Base-by-base conservation (phyloP, 2,113 vertebrate genomes). In the Hystrix brachyura region DNA sequence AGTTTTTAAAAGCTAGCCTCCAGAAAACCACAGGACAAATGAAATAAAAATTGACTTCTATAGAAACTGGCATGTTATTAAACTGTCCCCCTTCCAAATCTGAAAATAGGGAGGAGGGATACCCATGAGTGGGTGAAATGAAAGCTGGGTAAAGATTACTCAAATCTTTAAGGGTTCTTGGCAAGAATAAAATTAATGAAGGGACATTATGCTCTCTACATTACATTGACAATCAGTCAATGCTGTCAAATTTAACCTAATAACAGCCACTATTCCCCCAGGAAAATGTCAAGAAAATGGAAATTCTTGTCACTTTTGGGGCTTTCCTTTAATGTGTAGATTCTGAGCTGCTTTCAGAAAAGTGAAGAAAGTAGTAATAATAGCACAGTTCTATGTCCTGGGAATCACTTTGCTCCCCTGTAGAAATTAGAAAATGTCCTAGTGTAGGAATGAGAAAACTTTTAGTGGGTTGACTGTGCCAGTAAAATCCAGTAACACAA, bases 171-270 rank as follows among this genome's bases (percentile, higher is more conserved):
- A 95, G 86, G 46, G 89, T 91, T 94, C 27, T 80, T 96, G 72
- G 62, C 82, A 93, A 76, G 89, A 95, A 87, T 71, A 76, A 96
- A 96, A 94, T 86, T 43, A 92, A 95, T 55, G 14, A 8, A 34
- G 78, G 94, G 95, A 53, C 90, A 93, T 34, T 98, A 96, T 98
- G 96, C 98, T 97, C 92, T 82, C 0, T 97, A 96, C 96, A 98
- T 98, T 97, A 98, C 97, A 98, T 94, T 98, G 98, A 98, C 97
- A 98, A 95, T 98, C 98, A 98, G 97, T 99, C 98, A 98, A 82
- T 3, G 84, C 98, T 98, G 98, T 97, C 97, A 97, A 88, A 98
- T 92, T 78, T 97, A 98, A 97, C 94, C 90, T 97, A 97, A 96
- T 96, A 98, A 98, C 96, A 98, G 98, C 94, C 95, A 95, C 88